phyloP scores from a whole-genome alignment of 2,888 invertebrate genomes.

The Melanostoma mellinum region DNA sequence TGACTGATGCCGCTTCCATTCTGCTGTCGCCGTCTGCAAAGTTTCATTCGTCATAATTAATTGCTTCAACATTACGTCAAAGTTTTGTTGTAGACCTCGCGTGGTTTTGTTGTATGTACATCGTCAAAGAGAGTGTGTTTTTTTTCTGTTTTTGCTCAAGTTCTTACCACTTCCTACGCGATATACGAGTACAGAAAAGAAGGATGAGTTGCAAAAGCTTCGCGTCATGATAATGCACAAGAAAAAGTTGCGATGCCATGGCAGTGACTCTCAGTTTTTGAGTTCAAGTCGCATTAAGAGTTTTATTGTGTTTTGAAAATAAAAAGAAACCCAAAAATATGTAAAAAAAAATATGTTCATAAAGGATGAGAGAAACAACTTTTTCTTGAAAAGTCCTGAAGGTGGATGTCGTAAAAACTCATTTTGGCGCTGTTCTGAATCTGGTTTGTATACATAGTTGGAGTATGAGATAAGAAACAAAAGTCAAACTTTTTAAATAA shows the following conservation, averaged over 20 bases:
- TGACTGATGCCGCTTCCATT: constrained; percentile 4
- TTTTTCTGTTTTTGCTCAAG: neutral
- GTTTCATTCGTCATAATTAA: constrained; percentile 69
- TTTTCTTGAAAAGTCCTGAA: too few relatives aligned
- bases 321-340: neutral
- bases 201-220: constrained; percentile 20
- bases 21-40: constrained; percentile 53
- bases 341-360: too few relatives aligned
- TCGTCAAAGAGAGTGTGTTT: constrained; percentile 4
- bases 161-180: constrained; percentile 2
- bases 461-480: too few relatives aligned
- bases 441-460: too few relatives aligned
- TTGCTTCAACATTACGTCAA: constrained; percentile 53
- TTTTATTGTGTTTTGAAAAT: constrained; percentile 22
- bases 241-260: constrained; percentile 15
- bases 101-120: constrained; percentile 27
- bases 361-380: too few relatives aligned
- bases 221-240: constrained; percentile 7
- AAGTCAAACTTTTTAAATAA: too few relatives aligned
- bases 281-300: constrained; percentile 23
- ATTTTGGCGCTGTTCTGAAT: too few relatives aligned
- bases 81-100: neutral
- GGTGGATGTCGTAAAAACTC: too few relatives aligned
- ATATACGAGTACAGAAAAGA: neutral
- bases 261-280: constrained; percentile 10